Conservation (phyloP, 2,888 invertebrate species). For the Monochamus alternatus region DNA sequence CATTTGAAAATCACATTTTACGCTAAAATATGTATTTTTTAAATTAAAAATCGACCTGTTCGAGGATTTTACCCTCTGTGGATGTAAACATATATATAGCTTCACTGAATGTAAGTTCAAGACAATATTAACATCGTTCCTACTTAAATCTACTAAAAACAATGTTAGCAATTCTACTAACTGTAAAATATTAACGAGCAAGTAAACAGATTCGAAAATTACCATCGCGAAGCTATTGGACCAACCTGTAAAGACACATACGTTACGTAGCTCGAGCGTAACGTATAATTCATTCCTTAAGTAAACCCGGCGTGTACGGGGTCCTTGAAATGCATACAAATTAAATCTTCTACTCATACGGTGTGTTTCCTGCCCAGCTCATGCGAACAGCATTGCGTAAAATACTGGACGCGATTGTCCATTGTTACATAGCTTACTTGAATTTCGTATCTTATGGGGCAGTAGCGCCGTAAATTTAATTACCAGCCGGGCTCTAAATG, state of each 20-base stretch:
- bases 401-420: slow-evolving; percentile 54
- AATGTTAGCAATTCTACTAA: neutral
- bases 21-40: too few species aligned
- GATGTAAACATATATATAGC: too few species aligned
- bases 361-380: slow-evolving; percentile 65
- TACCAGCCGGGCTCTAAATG: slow-evolving; percentile 24
- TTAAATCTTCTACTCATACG: slow-evolving; percentile 66
- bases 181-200: neutral
- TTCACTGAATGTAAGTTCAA: too few species aligned
- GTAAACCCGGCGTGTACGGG: slow-evolving; percentile 51
- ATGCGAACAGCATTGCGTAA: slow-evolving; percentile 59
- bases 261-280: slow-evolving; percentile 19
- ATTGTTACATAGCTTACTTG: slow-evolving; percentile 51
- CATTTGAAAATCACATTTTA: too few species aligned
- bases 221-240: slow-evolving; percentile 1
- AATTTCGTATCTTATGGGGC: slow-evolving; percentile 30
- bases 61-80: too few species aligned
- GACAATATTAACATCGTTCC: too few species aligned
- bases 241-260: slow-evolving; percentile 22
- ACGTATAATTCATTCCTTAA: slow-evolving; percentile 47
- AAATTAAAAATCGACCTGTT: too few species aligned
- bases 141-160: too few species aligned
- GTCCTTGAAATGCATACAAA: slow-evolving; percentile 66
- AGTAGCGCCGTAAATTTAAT: slow-evolving; percentile 37
- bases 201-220: neutral